phyloP scores from a whole-genome alignment of 2,113 vertebrate species.

The Crotalus horridus region DNA sequence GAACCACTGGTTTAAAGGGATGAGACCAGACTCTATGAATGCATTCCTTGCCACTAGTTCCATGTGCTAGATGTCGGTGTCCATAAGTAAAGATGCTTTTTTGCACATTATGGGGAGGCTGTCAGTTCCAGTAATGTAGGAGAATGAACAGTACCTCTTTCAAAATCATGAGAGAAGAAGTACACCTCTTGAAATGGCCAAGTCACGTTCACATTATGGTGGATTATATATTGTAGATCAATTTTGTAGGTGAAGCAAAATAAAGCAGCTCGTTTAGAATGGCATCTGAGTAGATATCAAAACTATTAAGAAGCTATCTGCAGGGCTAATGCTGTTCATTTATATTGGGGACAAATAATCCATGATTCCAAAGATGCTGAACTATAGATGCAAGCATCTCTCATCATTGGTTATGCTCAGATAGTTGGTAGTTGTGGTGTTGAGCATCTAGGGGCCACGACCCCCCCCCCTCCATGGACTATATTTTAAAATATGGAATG shows the following conservation, averaged over 20 bases:
- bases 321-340: neutral
- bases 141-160: neutral
- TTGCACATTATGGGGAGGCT: neutral
- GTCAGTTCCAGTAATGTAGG: neutral
- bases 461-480: neutral
- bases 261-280: neutral
- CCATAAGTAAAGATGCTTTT: neutral
- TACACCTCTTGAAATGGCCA: neutral
- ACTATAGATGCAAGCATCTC: neutral
- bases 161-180: neutral
- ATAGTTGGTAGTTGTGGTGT: neutral
- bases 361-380: neutral
- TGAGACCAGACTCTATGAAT: neutral
- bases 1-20: neutral
- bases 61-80: neutral
- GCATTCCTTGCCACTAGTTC: neutral
- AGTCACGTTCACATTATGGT: neutral
- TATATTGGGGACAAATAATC: neutral
- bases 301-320: neutral
- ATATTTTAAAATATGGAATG: neutral
- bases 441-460: neutral
- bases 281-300: neutral
- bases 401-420: neutral
- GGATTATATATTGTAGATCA: neutral
- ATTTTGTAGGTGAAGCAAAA: neutral